phyloP scores from a whole-genome alignment of 1,140 invertebrate species.

The Gerris buenoi region DNA sequence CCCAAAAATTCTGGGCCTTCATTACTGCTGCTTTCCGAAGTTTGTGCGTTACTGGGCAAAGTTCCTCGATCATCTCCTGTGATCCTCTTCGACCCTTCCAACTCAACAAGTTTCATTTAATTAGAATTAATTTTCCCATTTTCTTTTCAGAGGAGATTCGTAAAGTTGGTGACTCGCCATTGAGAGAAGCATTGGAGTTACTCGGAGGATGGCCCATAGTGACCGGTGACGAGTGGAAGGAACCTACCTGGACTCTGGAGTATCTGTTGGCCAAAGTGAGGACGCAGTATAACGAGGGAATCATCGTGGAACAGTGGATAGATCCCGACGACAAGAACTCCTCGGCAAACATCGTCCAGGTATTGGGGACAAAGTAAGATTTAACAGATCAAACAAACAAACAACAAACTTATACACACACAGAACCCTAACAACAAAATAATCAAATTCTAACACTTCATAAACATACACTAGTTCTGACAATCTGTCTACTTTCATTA shows the following conservation, averaged over 20 bases:
- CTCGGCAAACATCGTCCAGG: constrained; percentile 70
- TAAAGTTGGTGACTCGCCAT: constrained; percentile 45
- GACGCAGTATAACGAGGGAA: constrained; percentile 54
- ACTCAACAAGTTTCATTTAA: too few species aligned
- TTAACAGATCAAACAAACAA: constrained; percentile 10
- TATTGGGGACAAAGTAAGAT: constrained; percentile 31
- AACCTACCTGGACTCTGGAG: constrained; percentile 41
- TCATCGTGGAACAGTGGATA: constrained; percentile 63
- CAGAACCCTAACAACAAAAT: too few species aligned
- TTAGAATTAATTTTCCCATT: too few species aligned
- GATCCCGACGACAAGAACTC: constrained; percentile 76
- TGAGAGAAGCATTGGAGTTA: constrained; percentile 39
- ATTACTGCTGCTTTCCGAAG: too few species aligned
- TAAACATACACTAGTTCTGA: too few species aligned
- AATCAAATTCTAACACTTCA: too few species aligned
- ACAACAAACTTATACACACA: too few species aligned
- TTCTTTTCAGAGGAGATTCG: constrained; percentile 52
- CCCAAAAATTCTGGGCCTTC: too few species aligned
- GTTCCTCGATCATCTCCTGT: too few species aligned
- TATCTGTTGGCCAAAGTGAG: constrained; percentile 48
- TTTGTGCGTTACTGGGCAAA: too few species aligned
- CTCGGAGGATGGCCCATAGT: constrained; percentile 68
- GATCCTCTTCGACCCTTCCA: too few species aligned
- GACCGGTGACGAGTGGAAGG: constrained; percentile 39
- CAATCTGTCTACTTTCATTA: too few species aligned